Evolutionary conservation across 2,888 invertebrate species (phyloP).

Genomic region (Erannis defoliaria): DNA sequence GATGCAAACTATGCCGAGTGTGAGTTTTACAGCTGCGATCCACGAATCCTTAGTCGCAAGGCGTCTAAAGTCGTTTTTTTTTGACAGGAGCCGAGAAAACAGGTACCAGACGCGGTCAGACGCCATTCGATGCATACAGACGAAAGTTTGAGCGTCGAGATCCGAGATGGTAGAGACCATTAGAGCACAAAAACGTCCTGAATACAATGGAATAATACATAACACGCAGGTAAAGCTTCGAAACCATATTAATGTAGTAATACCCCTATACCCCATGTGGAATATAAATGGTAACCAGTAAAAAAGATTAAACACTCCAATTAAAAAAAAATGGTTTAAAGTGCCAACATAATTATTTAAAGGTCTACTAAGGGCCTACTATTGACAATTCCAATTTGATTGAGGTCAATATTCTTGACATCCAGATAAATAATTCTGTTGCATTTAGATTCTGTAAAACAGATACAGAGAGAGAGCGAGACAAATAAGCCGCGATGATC

Average conservation of each 20-base stretch:
- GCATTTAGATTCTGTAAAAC: background rate
- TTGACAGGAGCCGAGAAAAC: slow-evolving; percentile 52
- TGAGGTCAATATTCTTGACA: too few species aligned
- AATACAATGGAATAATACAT: slow-evolving; percentile 52
- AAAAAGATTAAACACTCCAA: too few species aligned
- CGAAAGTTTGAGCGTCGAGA: slow-evolving; percentile 34
- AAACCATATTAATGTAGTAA: slow-evolving; percentile 32
- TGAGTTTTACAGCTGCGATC: slow-evolving; percentile 32
- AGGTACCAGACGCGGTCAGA: slow-evolving; percentile 53
- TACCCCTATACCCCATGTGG: slow-evolving; percentile 13
- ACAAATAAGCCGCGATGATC: background rate
- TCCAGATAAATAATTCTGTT: background rate
- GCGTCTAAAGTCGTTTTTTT: slow-evolving; percentile 48
- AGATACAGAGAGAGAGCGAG: background rate
- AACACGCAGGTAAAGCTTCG: slow-evolving; percentile 47
- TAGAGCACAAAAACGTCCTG: slow-evolving; percentile 39
- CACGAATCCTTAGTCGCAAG: slow-evolving; percentile 43
- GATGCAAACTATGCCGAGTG: slow-evolving; percentile 22
- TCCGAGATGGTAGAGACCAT: slow-evolving; percentile 15
- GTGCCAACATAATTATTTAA: too few species aligned
- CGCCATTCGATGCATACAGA: slow-evolving; percentile 39
- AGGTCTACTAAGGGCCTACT: too few species aligned
- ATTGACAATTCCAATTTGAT: too few species aligned
- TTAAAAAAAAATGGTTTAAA: too few species aligned
- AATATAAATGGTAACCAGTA: too few species aligned